Conservation (phyloP, 2,113 vertebrate species). For the Ageneiosus marmoratus region DNA sequence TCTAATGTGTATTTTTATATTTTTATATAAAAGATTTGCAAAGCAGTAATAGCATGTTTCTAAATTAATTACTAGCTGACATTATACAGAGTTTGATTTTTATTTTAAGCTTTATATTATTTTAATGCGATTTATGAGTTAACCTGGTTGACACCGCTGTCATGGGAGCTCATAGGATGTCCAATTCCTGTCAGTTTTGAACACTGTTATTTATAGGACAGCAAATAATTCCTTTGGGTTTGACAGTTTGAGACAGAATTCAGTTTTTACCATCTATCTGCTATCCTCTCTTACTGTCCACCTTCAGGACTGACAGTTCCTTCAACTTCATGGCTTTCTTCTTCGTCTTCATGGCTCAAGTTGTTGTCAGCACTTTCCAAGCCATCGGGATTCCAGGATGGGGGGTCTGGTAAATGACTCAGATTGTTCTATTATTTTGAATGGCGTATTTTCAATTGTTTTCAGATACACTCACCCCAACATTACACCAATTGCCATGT, state of each 20-base stretch:
- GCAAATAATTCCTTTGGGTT: slow-evolving; percentile 26
- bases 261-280: background rate
- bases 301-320: slow-evolving; percentile 89
- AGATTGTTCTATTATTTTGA: background rate
- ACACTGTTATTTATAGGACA: slow-evolving; percentile 34
- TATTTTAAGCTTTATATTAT: background rate
- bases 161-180: background rate
- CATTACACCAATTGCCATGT: background rate
- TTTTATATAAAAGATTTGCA: background rate
- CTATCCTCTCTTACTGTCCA: background rate
- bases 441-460: background rate
- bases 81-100: background rate
- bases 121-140: slow-evolving; percentile 13
- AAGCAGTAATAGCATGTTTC: background rate
- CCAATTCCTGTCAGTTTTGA: slow-evolving; percentile 12
- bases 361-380: slow-evolving; percentile 95
- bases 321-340: slow-evolving; percentile 99
- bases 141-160: background rate
- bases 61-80: background rate
- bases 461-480: no score
- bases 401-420: slow-evolving; percentile 91
- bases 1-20: background rate
- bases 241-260: slow-evolving; percentile 30
- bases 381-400: slow-evolving; percentile 95
- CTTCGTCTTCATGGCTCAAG: slow-evolving; percentile 96